These are phyloP conservation scores for Julus scandinavius DNA, from an alignment of 2,888 invertebrate species.

Conservation along the genomic window DNA sequence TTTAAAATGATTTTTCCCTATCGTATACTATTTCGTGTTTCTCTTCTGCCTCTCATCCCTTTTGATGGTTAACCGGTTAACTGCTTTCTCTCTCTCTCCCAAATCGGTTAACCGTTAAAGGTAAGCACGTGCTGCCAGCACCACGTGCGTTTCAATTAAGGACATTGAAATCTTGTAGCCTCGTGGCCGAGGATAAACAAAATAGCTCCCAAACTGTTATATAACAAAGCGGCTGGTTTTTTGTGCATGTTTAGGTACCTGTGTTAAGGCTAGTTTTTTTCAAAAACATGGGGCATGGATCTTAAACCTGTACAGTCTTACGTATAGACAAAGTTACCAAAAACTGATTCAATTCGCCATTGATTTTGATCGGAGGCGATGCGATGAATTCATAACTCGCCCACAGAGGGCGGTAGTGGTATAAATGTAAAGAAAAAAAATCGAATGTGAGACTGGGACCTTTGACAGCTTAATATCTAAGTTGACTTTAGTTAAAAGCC, in stretches of 20 bases:
- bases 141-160: background rate
- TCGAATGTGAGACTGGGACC: background rate
- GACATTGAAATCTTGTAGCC: too few relatives aligned
- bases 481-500: too few relatives aligned
- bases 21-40: background rate
- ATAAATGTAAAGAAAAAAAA: background rate
- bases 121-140: background rate
- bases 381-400: slow-evolving; percentile 26
- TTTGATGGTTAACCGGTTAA: background rate
- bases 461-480: background rate
- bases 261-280: background rate
- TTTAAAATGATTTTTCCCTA: background rate
- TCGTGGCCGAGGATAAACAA: too few relatives aligned
- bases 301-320: background rate
- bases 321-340: background rate
- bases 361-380: background rate
- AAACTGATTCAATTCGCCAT: background rate
- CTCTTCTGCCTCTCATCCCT: background rate
- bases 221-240: too few relatives aligned
- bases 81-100: background rate
- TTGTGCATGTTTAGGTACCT: background rate
- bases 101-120: background rate
- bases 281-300: background rate
- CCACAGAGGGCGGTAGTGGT: slow-evolving; percentile 26
- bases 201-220: too few relatives aligned